Evolutionary conservation across 2,888 invertebrate genomes (phyloP), one percentile per base, ranked within the genome.

Genomic region (Andricus curvator): DNA sequence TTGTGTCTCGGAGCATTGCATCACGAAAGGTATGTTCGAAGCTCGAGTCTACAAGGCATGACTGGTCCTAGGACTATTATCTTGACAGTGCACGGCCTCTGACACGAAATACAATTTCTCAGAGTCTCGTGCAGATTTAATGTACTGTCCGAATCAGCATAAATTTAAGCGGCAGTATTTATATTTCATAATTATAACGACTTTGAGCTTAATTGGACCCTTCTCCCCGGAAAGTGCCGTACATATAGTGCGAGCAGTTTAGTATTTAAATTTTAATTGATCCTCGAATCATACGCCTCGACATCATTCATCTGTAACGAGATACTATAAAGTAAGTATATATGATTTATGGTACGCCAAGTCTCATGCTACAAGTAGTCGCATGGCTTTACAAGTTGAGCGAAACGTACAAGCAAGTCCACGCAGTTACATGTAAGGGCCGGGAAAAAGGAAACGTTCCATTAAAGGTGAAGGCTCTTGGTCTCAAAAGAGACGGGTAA

Each of bases 401-500:
- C 48, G 37, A 74, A 33, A 56, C 33, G 17, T 33, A 56, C 13
- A 60, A 74, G 33, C 56, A 29, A 70, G 62, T n/a, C n/a, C 48
- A 66, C 22, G 77, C 25, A 44, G 74, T 51, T 1, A 44, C 29
- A 29, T 29, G 4, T 15, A 68, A 82, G 80, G 78, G 62, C 79
- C 80, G 62, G 68, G 20, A 64, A 78, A 85, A 85, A 82, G 62
- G n/a, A 29, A 74, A 37, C 33, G 20, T 48, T 48, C 4, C 20
- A 70, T 70, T 51, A 20, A 6, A 79, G 74, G 51, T 70, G 76
- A 62, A 79, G 76, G 78, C 79, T 78, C 60, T 80, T 29, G 29
- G 1, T 29, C 29, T 29, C 2, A 29, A 29, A 3, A 29, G 29
- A 29, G 29, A 29, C 2, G 29, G 29, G 8, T 1, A 1, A 9